Evolutionary conservation across 92 coral and sea anemone species (phyloP).

Genomic region (Anthopleura xanthogrammica): DNA sequence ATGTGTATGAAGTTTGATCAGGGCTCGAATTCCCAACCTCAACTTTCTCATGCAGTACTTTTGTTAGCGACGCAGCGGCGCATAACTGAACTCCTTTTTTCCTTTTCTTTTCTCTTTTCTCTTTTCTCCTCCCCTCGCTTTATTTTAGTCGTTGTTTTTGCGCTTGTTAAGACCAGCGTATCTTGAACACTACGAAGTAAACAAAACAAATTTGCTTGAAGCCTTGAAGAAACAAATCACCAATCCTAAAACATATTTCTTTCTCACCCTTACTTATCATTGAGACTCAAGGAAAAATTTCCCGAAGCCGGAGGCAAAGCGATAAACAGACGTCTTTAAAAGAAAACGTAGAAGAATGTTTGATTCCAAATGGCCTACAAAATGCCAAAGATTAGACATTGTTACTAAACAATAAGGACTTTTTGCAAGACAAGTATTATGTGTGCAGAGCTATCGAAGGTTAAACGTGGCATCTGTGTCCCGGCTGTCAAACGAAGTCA

Average conservation of each 20-base stretch:
- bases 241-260: background rate
- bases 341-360: background rate
- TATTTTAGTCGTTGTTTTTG: no score
- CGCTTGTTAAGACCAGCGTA: no score
- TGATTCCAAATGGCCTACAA: background rate
- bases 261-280: background rate
- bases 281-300: background rate
- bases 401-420: background rate
- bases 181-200: no score
- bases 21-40: no score
- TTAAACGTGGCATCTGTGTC: background rate
- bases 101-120: no score
- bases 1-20: no score
- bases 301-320: background rate
- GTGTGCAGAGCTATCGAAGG: background rate
- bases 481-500: background rate
- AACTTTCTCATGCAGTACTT: no score
- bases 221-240: no score
- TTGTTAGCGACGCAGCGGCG: no score
- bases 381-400: background rate
- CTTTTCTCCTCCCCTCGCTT: no score
- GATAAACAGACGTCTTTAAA: constrained; percentile 10
- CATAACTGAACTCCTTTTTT: no score
- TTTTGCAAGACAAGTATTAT: background rate
- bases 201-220: background rate